Evolutionary conservation across 2,113 vertebrate genomes (phyloP).

Genomic region (Cyprinodon variegatus): DNA sequence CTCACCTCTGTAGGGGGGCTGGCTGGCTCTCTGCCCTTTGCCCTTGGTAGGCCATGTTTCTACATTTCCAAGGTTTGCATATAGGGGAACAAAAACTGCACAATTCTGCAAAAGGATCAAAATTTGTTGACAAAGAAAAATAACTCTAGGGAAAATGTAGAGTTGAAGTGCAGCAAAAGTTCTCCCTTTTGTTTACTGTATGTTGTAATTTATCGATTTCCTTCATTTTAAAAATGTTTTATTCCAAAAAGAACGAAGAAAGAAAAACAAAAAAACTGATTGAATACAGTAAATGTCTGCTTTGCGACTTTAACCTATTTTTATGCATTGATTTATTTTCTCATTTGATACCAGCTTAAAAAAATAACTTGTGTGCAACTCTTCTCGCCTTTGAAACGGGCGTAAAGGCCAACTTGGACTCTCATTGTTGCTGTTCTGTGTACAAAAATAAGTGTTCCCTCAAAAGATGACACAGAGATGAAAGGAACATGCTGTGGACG

Average conservation of each 20-base stretch:
- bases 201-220: neutral
- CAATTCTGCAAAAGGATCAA: neutral
- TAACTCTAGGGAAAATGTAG: neutral
- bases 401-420: constrained; percentile 14
- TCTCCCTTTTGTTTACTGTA: neutral
- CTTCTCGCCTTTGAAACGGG: constrained; percentile 1
- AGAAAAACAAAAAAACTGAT: neutral
- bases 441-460: constrained; percentile 9
- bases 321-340: neutral
- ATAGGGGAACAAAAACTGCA: constrained; percentile 33
- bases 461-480: neutral
- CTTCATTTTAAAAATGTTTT: too few species aligned
- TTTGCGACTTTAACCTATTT: constrained; percentile 7
- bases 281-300: neutral
- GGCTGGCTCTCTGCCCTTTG: constrained; percentile 61
- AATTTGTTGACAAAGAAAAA: neutral
- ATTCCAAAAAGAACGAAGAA: too few species aligned
- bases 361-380: constrained; percentile 1
- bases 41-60: constrained; percentile 32
- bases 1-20: constrained; percentile 70
- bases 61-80: constrained; percentile 63
- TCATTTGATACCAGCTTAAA: constrained; percentile 1
- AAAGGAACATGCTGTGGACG: neutral
- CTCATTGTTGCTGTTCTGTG: neutral
- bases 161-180: constrained; percentile 18